A percentile compares a stretch with the other conserved stretches of the same genome.
Evolutionary conservation across 2,888 invertebrate genomes (phyloP).

Genomic region (Apodemia duryi): DNA sequence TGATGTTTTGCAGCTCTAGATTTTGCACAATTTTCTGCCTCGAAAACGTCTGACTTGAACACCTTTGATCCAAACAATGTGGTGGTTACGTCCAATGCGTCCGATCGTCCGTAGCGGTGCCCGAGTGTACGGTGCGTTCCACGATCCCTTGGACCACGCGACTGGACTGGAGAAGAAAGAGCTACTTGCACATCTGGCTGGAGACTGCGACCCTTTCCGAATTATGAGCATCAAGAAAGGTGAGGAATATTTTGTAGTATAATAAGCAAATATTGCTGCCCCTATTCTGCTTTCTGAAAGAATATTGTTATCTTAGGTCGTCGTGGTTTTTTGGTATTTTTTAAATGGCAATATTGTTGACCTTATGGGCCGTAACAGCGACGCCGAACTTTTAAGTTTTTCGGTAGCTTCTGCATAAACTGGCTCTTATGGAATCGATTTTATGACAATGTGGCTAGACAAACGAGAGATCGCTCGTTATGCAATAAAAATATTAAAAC

Average conservation of each 20-base stretch:
- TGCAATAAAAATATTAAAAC: no score
- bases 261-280: not conserved
- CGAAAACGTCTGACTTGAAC: not conserved
- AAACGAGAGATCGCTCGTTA: no score
- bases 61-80: constrained; percentile 30
- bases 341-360: no score
- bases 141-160: constrained; percentile 92
- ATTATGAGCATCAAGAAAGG: constrained; percentile 83
- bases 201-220: constrained; percentile 92
- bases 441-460: no score
- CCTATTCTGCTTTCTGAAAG: no score
- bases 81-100: constrained; percentile 35
- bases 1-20: no score
- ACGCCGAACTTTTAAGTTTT: no score
- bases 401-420: no score
- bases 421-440: no score
- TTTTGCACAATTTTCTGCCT: not conserved
- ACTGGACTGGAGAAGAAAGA: constrained; percentile 96
- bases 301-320: no score
- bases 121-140: constrained; percentile 82
- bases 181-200: constrained; percentile 90
- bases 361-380: no score
- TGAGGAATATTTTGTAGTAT: constrained; percentile 25
- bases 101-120: constrained; percentile 37
- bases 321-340: no score